phyloP scores from a whole-genome alignment of 2,113 vertebrate species.

The Syrrhaptes paradoxus region DNA sequence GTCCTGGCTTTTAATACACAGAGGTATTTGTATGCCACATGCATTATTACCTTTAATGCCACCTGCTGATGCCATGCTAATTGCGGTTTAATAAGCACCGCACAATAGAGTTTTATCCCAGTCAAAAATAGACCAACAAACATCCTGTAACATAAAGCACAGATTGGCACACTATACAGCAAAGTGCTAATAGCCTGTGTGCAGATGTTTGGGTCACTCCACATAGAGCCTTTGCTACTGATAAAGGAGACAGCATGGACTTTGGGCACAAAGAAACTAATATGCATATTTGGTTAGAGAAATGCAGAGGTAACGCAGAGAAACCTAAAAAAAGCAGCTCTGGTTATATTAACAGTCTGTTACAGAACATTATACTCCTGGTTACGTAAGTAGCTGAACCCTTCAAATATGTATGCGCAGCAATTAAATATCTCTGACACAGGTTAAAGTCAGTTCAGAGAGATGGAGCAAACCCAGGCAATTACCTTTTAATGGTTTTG shows the following conservation, averaged over 20 bases:
- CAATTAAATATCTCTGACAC: not conserved
- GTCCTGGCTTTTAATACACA: not conserved
- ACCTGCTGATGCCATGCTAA: not conserved
- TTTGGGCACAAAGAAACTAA: not conserved
- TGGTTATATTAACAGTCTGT: not conserved
- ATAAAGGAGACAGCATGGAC: not conserved
- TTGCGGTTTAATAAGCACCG: not conserved
- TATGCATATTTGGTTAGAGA: not conserved
- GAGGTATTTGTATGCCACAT: rapidly evolving
- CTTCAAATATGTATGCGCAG: not conserved
- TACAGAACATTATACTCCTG: not conserved
- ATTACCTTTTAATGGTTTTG: slow-evolving; percentile 98
- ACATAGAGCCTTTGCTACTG: not conserved
- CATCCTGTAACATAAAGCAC: not conserved
- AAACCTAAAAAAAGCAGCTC: not conserved
- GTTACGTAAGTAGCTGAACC: not conserved
- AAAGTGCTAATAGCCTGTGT: not conserved
- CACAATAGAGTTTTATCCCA: not conserved
- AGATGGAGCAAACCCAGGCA: not conserved
- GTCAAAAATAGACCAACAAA: not conserved
- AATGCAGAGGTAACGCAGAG: not conserved
- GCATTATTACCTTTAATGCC: not conserved
- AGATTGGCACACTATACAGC: not conserved
- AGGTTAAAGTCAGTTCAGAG: not conserved
- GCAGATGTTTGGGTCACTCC: not conserved